Evolutionary conservation across 1,140 invertebrate species (phyloP), one percentile per base, ranked within the genome.

Genomic region (Drosophila kanapiae): DNA sequence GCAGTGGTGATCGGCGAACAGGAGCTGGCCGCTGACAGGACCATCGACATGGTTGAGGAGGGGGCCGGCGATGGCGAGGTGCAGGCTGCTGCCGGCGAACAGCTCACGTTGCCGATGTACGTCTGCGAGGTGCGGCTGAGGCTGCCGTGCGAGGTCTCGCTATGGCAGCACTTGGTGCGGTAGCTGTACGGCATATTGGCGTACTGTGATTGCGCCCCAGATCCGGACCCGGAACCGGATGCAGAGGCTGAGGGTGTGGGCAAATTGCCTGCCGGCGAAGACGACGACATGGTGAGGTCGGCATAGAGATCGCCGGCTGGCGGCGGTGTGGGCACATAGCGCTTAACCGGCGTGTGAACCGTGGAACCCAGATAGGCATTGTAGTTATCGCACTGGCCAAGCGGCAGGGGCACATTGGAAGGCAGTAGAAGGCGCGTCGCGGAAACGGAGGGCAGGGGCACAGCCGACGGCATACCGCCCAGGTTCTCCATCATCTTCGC

Each of bases 321-420:
- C 3, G 92, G 92, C n/a, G 92, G 92, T 4, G 92, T 93, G 6
- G 92, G 92, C 14, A 93, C 81, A 61, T 93, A 93, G 0, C 92
- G 80, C 67, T 93, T 93, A 0, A 93, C 92, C 5, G 92, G 92
- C 27, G 92, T 93, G 51, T 93, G 92, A 11, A 92, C 92, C 11
- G 91, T 82, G 13, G 92, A 90, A 1, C 91, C 79, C 42, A 93
- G 65, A 63, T 92, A 93, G 11, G 79, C 75, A 45, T 70, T 69
- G n/a, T 82, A 91, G 7, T 83, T 75, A 42, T 92, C 91, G 29
- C 76, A 88, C 29, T 80, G 80, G 57, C 70, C 54, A 7, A 86
- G 31, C 11, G 80, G 78, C 14, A 75, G 53, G 35, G 80, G 45
- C 42, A 82, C 62, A 16, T 77, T 82, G 29, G 77, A 61, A 38